These are phyloP conservation scores for Melipona bicolor DNA, from an alignment of 2,888 invertebrate species.

Conservation along the genomic window DNA sequence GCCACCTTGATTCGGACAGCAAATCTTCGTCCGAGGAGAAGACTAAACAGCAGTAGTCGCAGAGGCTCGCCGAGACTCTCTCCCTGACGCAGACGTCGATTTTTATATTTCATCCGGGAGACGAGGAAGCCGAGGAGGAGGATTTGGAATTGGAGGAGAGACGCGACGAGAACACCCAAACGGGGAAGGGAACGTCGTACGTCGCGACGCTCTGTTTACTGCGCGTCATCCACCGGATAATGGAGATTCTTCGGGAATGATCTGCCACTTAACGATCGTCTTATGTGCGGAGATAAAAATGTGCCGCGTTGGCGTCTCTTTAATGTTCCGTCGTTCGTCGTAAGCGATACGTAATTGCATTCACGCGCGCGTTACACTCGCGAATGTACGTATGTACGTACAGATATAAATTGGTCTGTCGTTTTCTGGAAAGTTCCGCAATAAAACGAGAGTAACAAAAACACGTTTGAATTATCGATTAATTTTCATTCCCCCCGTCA, in stretches of 20 bases:
- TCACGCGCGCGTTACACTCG: neutral
- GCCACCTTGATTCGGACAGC: neutral
- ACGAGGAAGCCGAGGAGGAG: neutral
- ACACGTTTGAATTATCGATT: neutral
- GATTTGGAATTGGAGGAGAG: neutral
- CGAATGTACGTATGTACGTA: no score
- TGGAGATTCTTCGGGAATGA: no score
- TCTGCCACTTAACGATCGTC: neutral
- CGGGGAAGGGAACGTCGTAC: neutral
- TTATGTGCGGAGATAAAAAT: neutral
- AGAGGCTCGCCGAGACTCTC: neutral
- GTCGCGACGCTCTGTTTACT: neutral
- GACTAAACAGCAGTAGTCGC: neutral
- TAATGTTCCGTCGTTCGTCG: neutral
- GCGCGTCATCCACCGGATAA: neutral
- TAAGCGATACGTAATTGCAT: neutral
- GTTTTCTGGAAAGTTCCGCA: constrained; percentile 11
- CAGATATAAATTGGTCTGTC: neutral
- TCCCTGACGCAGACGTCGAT: constrained; percentile 17
- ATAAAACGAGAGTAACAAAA: constrained; percentile 18
- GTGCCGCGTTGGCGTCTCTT: neutral
- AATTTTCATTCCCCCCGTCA: neutral
- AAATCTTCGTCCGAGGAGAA: constrained; percentile 38
- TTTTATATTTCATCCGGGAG: neutral
- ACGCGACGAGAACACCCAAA: no score